A percentile compares a stretch with the other conserved stretches of the same genome.
Evolutionary conservation across 2,797 vertebrate genomes (phyloP).

Genomic region (Salarias fasciatus): DNA sequence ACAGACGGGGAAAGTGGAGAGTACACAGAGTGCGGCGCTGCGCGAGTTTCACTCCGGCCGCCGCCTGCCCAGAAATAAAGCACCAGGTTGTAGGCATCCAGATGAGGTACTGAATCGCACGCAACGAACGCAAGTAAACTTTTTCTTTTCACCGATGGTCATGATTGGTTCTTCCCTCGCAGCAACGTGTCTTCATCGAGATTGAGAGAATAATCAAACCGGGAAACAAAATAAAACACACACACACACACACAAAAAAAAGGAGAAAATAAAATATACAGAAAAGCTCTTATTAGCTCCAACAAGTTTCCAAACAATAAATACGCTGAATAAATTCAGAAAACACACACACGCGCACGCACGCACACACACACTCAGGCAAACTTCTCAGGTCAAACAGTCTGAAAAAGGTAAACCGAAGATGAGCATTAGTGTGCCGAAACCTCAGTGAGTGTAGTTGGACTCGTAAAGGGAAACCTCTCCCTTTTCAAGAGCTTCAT

Average conservation of each 20-base stretch:
- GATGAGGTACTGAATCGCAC: slow-evolving; percentile 81
- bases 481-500: slow-evolving; percentile 74
- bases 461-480: slow-evolving; percentile 49
- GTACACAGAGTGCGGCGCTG: slow-evolving; percentile 38
- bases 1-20: slow-evolving; percentile 1
- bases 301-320: slow-evolving; percentile 86
- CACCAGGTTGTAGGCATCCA: slow-evolving; percentile 79
- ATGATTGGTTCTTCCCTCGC: slow-evolving; percentile 66
- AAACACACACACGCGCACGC: slow-evolving; percentile 31
- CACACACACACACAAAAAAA: not conserved
- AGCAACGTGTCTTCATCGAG: slow-evolving; percentile 75
- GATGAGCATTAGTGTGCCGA: slow-evolving; percentile 67
- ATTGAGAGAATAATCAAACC: slow-evolving; percentile 69
- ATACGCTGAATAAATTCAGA: slow-evolving; percentile 80
- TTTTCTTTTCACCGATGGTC: slow-evolving; percentile 70
- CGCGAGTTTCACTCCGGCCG: slow-evolving; percentile 35
- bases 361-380: slow-evolving; percentile 21
- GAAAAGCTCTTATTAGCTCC: slow-evolving; percentile 73
- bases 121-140: slow-evolving; percentile 74
- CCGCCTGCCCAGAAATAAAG: slow-evolving; percentile 54
- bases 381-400: slow-evolving; percentile 52
- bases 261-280: slow-evolving; percentile 67
- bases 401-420: slow-evolving; percentile 64
- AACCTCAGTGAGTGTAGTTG: slow-evolving; percentile 62
- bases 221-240: not conserved